Evolutionary conservation across 2,797 vertebrate genomes (phyloP).

Genomic region (Chrosomus eos): DNA sequence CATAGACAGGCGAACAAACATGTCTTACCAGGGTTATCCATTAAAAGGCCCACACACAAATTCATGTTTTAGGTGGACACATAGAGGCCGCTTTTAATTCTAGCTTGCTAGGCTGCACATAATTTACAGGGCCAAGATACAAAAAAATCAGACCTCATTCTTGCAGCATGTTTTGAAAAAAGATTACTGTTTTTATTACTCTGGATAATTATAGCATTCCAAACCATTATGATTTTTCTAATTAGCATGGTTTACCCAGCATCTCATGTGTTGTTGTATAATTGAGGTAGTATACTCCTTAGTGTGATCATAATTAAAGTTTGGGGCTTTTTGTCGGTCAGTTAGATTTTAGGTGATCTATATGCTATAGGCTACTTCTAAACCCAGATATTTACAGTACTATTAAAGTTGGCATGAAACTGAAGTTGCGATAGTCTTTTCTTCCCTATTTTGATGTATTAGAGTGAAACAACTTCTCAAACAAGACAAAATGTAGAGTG

Average conservation of each 20-base stretch:
- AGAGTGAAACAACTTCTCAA: neutral
- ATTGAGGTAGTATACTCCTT: neutral
- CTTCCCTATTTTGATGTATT: neutral
- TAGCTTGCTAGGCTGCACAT: neutral
- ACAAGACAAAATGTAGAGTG: neutral
- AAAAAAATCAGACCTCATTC: neutral
- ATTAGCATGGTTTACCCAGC: constrained; percentile 7
- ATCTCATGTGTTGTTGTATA: constrained; percentile 19
- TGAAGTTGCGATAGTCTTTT: neutral
- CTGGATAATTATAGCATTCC: constrained; percentile 14
- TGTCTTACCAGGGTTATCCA: constrained; percentile 25
- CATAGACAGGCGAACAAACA: constrained; percentile 4
- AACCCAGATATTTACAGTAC: neutral
- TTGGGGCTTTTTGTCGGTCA: neutral
- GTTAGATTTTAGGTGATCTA: neutral
- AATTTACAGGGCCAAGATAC: neutral
- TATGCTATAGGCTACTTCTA: neutral
- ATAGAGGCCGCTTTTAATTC: constrained; percentile 16
- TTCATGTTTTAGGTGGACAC: constrained; percentile 18
- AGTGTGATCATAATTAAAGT: neutral
- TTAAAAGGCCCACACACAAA: constrained; percentile 36
- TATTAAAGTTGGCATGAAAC: neutral
- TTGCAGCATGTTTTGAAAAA: constrained; percentile 8
- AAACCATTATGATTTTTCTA: constrained; percentile 13
- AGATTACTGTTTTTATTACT: neutral